These are phyloP conservation scores for Caenorhabditis auriculariae DNA, from an alignment of 2,888 invertebrate species.

Conservation along the genomic window DNA sequence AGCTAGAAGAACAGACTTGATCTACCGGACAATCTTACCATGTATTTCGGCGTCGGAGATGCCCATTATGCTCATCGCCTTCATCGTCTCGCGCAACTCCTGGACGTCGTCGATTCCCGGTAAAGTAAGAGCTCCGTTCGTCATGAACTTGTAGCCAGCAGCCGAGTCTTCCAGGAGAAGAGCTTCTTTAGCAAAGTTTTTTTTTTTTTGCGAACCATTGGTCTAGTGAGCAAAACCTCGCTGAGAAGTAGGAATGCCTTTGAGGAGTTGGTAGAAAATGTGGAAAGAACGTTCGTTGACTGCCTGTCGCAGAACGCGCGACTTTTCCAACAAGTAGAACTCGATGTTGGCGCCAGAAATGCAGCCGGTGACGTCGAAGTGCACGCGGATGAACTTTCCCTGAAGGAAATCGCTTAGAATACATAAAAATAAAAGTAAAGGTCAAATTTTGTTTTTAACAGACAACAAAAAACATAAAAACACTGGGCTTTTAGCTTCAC, in stretches of 20 bases:
- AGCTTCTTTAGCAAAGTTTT: constrained; percentile 47
- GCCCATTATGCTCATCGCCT: constrained; percentile 98
- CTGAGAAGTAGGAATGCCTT: constrained; percentile 75
- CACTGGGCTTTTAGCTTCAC: too few species aligned
- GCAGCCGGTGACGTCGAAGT: constrained; percentile 98
- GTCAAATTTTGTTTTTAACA: too few species aligned
- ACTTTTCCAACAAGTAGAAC: constrained; percentile 97
- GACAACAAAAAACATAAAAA: too few species aligned
- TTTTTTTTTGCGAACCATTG: too few species aligned
- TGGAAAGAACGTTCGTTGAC: constrained; percentile 96
- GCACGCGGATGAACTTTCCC: constrained; percentile 99
- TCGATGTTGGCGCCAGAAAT: constrained; percentile 99
- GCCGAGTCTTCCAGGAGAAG: constrained; percentile 91
- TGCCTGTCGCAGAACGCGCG: constrained; percentile 95
- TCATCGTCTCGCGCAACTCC: constrained; percentile 88
- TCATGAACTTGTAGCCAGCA: constrained; percentile 86
- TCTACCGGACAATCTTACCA: constrained; percentile 59
- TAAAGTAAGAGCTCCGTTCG: constrained; percentile 78
- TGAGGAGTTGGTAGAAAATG: constrained; percentile 95
- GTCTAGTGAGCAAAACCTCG: constrained; percentile 4
- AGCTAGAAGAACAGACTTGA: not conserved
- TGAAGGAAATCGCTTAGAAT: too few species aligned
- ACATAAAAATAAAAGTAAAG: too few species aligned
- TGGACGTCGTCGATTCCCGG: constrained; percentile 86
- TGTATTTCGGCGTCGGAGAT: constrained; percentile 90